These are phyloP conservation scores for Drosophila buzzatii DNA, from an alignment of 2,888 invertebrate species.

Conservation along the genomic window DNA sequence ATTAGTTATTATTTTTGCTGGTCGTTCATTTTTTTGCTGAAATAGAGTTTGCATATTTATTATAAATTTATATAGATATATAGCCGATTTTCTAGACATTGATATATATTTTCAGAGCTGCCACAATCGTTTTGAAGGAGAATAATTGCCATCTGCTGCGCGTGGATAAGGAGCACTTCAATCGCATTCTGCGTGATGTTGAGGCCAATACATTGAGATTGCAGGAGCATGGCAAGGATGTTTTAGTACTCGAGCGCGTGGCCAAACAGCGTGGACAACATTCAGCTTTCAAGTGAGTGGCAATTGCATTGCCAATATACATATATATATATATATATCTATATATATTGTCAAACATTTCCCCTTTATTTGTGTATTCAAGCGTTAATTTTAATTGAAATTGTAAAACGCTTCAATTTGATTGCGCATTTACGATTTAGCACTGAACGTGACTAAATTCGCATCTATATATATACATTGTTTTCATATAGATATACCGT, in stretches of 20 bases:
- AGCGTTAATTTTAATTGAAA: constrained; percentile 46
- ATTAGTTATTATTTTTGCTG: too few species aligned
- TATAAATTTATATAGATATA: neutral
- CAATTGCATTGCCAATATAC: constrained; percentile 10
- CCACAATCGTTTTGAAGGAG: constrained; percentile 92
- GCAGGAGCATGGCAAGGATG: constrained; percentile 94
- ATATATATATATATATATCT: neutral
- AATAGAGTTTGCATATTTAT: neutral
- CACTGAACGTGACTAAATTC: constrained; percentile 40
- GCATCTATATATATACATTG: neutral
- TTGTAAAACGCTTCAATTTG: constrained; percentile 28
- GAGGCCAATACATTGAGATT: constrained; percentile 94
- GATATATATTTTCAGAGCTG: constrained; percentile 87
- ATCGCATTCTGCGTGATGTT: constrained; percentile 92
- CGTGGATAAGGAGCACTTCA: constrained; percentile 94
- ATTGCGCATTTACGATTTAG: constrained; percentile 23
- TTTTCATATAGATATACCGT: constrained; percentile 89
- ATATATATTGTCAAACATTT: neutral
- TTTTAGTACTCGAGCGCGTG: constrained; percentile 91
- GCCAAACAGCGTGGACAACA: constrained; percentile 87
- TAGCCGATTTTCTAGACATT: neutral
- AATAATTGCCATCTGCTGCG: constrained; percentile 93
- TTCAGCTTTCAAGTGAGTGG: constrained; percentile 88
- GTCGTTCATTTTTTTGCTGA: neutral
- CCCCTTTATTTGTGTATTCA: neutral